Evolutionary conservation across 37 sponge, comb jelly and placozoan genomes (phyloP).

Genomic region (Tethya wilhelma): DNA sequence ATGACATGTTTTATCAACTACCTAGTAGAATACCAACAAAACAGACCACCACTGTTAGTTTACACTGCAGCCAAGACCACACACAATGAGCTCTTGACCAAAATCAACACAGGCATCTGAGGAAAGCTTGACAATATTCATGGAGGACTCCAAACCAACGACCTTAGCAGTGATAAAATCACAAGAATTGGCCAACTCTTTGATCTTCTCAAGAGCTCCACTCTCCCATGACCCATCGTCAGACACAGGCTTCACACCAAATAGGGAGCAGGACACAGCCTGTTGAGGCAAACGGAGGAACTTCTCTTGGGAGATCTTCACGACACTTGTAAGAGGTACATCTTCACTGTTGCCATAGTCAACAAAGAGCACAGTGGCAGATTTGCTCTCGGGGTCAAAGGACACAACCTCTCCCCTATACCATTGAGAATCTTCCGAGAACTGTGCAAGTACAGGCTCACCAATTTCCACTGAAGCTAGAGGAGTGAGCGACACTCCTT

Average conservation of each 20-base stretch:
- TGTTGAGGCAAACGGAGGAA: constrained; percentile 31
- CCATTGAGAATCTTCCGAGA: constrained; percentile 56
- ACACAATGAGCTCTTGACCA: not conserved
- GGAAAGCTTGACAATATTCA: not conserved
- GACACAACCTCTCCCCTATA: constrained; percentile 55
- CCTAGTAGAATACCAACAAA: too few species aligned
- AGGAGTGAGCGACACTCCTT: not conserved
- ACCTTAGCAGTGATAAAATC: constrained; percentile 17
- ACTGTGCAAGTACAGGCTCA: constrained; percentile 33
- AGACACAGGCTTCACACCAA: not conserved
- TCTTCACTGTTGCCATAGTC: constrained; percentile 72
- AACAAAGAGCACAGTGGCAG: constrained; percentile 55
- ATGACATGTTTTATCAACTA: too few species aligned
- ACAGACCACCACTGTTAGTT: too few species aligned
- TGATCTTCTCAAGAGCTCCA: constrained; percentile 3
- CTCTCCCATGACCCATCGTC: not conserved
- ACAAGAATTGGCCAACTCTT: not conserved
- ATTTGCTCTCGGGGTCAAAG: not conserved
- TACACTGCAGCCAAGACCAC: too few species aligned
- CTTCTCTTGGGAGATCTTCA: not conserved
- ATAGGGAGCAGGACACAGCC: constrained; percentile 37
- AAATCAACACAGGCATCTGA: not conserved
- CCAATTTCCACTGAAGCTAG: not conserved
- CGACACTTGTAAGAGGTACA: not conserved
- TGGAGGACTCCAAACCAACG: not conserved